Percentiles rank a stretch among this genome's conserved stretches.
phyloP scores from a whole-genome alignment of 2,113 vertebrate genomes.

The Myrmophylax atrothorax region DNA sequence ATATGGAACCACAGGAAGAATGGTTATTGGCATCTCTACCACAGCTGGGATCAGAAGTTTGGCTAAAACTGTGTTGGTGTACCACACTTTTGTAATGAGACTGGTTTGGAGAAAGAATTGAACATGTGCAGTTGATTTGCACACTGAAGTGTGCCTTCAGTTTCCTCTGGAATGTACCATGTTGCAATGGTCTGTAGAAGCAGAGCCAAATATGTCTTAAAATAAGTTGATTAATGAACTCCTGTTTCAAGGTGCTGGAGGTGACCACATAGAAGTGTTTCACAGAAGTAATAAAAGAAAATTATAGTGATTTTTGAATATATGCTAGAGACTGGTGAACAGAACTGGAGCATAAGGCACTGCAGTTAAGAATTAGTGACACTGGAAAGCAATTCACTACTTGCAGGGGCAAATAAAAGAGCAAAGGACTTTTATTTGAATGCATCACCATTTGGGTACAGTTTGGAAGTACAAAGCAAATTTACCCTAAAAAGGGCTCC shows the following conservation, averaged over 20 bases:
- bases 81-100: background rate
- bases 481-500: background rate
- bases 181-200: background rate
- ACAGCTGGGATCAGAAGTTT: background rate
- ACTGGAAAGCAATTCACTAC: background rate
- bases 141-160: background rate
- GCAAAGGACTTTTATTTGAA: background rate
- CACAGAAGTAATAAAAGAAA: background rate
- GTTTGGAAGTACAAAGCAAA: background rate
- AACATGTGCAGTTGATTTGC: background rate
- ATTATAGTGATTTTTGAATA: background rate
- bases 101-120: background rate
- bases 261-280: background rate
- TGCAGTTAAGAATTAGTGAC: background rate
- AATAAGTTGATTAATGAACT: background rate
- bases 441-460: fast-evolving
- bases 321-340: background rate
- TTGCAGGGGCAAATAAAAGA: background rate
- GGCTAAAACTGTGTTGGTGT: background rate
- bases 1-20: background rate
- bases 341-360: background rate
- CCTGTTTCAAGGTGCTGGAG: background rate
- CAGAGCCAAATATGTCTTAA: background rate
- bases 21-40: background rate
- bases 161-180: background rate